Conservation (phyloP, 2,888 invertebrate species). For the Amiota communis region DNA sequence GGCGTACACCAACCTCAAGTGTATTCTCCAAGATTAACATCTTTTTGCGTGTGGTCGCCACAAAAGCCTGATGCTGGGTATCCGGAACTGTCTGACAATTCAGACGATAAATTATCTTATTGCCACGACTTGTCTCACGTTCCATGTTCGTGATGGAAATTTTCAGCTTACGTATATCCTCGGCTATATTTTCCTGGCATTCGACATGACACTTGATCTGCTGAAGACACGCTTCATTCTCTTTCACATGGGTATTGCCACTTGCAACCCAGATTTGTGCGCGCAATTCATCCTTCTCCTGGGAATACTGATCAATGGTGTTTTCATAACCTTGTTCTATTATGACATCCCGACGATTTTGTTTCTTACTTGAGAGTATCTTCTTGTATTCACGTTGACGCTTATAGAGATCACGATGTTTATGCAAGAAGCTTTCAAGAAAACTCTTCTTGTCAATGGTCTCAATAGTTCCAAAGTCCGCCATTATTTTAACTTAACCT, state of each 20-base stretch:
- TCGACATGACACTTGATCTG: constrained; percentile 66
- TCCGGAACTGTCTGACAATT: constrained; percentile 70
- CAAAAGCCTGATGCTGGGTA: constrained; percentile 65
- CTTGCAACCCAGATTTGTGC: constrained; percentile 70
- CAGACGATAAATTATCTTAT: constrained; percentile 67
- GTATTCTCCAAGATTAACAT: constrained; percentile 68
- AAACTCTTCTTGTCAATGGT: constrained; percentile 51
- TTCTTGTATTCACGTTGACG: constrained; percentile 70
- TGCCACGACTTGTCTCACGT: constrained; percentile 64
- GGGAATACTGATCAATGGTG: constrained; percentile 60
- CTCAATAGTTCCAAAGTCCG: too few species aligned
- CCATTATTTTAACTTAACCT: too few species aligned
- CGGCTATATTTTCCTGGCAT: constrained; percentile 66
- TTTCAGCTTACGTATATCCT: constrained; percentile 65
- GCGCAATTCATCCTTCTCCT: constrained; percentile 66
- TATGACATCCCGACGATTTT: constrained; percentile 66
- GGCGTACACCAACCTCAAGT: constrained; percentile 66
- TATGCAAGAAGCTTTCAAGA: constrained; percentile 57
- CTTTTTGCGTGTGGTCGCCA: constrained; percentile 59
- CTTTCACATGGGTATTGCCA: constrained; percentile 58
- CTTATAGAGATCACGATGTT: constrained; percentile 67
- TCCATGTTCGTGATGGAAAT: constrained; percentile 63
- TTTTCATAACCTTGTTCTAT: constrained; percentile 64
- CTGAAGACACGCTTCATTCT: constrained; percentile 55
- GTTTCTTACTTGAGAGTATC: constrained; percentile 61